Base-by-base conservation (phyloP, 2,888 invertebrate genomes). In the Rhagophthalmus giganteus region DNA sequence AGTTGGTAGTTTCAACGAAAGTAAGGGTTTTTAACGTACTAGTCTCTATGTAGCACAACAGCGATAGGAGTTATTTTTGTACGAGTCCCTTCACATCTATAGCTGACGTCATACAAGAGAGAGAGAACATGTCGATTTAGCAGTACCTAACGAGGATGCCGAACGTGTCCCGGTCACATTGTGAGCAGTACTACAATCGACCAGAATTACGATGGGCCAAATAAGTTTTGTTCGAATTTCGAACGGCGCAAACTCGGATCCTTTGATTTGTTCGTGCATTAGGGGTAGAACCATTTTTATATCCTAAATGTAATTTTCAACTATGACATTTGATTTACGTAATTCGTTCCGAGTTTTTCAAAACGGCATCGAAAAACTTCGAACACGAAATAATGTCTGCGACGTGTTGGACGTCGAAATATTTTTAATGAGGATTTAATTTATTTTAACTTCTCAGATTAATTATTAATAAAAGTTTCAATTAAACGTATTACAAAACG, bases 61-160 rank as follows among this genome's bases (percentile, higher is more conserved):
- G 68, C 68, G 67, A 69, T 68, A 68, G 66, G 61, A 67, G 69
- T 67, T 70, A 70, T 70, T 70, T 70, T 68, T 67, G 67, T 69
- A 65, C 68, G 61, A 63, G 68, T 67, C 67, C 68, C 68, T 68
- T 67, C 68, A 67, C 68, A 66, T 67, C 67, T 60, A 66, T 63
- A 60, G 66, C 65, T 68, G 69, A 69, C 69, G 68, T 70, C 67
- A 68, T 62, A 61, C 57, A 51, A 66, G 62, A 61, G 64, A 65
- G 63, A 64, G 45, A 51, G 24, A 26, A 44, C 58, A 51, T 55
- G 47, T 39, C n/a, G n/a, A n/a, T n/a, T n/a, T n/a, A n/a, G n/a
- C 47, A 41, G 35, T 14, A 47, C 20, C 27, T 54, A 61, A 68
- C 49, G 57, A 63, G 57, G 67, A 68, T 51, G 47, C 40, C 32